phyloP scores from a whole-genome alignment of 2,797 vertebrate genomes.

The Chromis chromis region DNA sequence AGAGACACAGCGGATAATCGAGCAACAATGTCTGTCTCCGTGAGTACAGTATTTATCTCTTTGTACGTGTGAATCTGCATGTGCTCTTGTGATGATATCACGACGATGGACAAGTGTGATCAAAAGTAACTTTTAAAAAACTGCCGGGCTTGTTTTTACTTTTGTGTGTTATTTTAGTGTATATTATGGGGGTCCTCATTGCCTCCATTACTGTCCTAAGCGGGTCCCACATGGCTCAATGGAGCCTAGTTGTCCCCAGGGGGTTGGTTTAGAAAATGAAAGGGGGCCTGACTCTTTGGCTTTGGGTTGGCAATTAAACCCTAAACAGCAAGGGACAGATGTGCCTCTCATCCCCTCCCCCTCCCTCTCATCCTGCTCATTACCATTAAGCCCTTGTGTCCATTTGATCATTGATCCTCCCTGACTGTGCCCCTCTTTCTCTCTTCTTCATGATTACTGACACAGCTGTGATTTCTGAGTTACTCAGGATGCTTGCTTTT shows the following conservation, averaged over 20 bases:
- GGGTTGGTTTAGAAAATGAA: constrained; percentile 80
- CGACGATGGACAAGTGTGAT: neutral
- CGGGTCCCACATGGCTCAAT: constrained; percentile 80
- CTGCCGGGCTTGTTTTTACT: neutral
- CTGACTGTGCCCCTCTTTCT: constrained; percentile 49
- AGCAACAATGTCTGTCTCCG: constrained; percentile 85
- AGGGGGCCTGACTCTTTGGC: constrained; percentile 73
- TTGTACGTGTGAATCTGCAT: constrained; percentile 14
- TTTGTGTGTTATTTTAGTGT: neutral
- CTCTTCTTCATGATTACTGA: constrained; percentile 47
- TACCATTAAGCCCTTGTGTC: constrained; percentile 78
- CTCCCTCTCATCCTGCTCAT: constrained; percentile 79
- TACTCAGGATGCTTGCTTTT: constrained; percentile 30
- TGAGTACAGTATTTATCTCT: constrained; percentile 72
- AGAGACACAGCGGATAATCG: constrained; percentile 39
- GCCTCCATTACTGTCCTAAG: constrained; percentile 63
- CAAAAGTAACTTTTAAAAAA: neutral
- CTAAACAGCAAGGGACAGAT: constrained; percentile 86
- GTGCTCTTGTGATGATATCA: neutral
- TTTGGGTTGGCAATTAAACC: constrained; percentile 84
- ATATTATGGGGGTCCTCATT: constrained; percentile 37
- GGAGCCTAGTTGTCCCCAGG: constrained; percentile 70
- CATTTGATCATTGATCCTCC: constrained; percentile 78
- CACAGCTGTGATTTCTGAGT: constrained; percentile 59
- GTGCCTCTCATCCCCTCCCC: constrained; percentile 81